phyloP scores from a whole-genome alignment of 64 coral and sea anemone genomes.

The Actinia equina region DNA sequence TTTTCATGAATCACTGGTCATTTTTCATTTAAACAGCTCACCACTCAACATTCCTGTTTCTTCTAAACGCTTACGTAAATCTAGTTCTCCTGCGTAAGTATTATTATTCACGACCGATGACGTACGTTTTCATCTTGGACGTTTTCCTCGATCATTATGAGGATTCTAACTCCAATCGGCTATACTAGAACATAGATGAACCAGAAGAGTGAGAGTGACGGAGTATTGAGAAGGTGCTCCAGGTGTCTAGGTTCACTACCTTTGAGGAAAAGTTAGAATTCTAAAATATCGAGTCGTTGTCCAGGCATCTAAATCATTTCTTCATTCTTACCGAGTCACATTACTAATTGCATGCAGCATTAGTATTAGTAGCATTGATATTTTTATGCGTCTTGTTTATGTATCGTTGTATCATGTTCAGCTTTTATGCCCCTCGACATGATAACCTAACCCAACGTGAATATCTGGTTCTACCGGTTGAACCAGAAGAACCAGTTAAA shows the following conservation, averaged over 20 bases:
- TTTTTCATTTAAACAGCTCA: slow-evolving; percentile 16
- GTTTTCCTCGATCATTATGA: background rate
- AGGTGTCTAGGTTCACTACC: background rate
- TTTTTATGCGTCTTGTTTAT: background rate
- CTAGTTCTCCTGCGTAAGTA: slow-evolving; percentile 36
- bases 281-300: background rate
- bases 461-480: background rate
- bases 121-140: background rate
- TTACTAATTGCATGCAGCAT: background rate
- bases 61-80: slow-evolving; percentile 31
- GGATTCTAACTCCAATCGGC: background rate
- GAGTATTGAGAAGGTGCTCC: background rate
- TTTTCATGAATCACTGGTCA: background rate
- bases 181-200: background rate
- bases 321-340: background rate
- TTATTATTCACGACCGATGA: background rate
- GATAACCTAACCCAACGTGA: background rate
- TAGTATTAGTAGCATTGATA: background rate
- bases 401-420: background rate
- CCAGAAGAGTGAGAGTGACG: too few species aligned
- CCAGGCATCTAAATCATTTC: background rate
- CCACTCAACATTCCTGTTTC: slow-evolving; percentile 13
- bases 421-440: background rate
- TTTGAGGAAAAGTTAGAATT: background rate
- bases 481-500: background rate